Percentiles rank a stretch among this genome's conserved stretches.
Conservation (phyloP, 2,797 vertebrate genomes). For the Eulemur albifrons region DNA sequence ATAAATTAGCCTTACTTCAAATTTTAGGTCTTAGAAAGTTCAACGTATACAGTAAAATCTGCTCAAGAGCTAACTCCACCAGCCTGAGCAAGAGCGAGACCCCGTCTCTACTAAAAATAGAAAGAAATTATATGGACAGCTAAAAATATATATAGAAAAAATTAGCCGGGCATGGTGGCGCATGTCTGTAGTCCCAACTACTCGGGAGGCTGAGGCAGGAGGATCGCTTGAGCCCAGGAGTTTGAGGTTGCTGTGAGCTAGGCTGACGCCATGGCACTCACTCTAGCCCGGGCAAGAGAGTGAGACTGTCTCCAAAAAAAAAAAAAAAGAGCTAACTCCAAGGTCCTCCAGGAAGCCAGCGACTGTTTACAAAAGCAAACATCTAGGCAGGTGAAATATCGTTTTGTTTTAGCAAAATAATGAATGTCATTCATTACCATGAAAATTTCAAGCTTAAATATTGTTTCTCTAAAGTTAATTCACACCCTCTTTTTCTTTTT, state of each 20-base stretch:
- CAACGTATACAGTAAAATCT: background rate
- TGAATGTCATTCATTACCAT: background rate
- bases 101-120: too few relatives aligned
- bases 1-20: background rate
- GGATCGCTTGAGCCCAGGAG: too few relatives aligned
- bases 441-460: background rate
- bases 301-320: too few relatives aligned
- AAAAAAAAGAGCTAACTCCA: background rate
- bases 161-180: too few relatives aligned
- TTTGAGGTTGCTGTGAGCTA: too few relatives aligned
- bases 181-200: too few relatives aligned
- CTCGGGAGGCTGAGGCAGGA: too few relatives aligned
- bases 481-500: background rate
- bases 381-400: background rate
- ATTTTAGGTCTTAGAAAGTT: background rate
- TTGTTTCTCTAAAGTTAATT: background rate
- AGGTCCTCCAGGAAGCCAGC: background rate
- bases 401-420: slow-evolving; percentile 4
- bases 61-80: background rate
- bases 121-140: too few relatives aligned
- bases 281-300: too few relatives aligned
- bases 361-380: slow-evolving; percentile 21
- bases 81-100: too few relatives aligned
- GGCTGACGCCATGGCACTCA: too few relatives aligned
- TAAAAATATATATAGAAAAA: too few relatives aligned